phyloP scores from a whole-genome alignment of 2,888 invertebrate genomes.

The Parapristionchus giblindavisi region DNA sequence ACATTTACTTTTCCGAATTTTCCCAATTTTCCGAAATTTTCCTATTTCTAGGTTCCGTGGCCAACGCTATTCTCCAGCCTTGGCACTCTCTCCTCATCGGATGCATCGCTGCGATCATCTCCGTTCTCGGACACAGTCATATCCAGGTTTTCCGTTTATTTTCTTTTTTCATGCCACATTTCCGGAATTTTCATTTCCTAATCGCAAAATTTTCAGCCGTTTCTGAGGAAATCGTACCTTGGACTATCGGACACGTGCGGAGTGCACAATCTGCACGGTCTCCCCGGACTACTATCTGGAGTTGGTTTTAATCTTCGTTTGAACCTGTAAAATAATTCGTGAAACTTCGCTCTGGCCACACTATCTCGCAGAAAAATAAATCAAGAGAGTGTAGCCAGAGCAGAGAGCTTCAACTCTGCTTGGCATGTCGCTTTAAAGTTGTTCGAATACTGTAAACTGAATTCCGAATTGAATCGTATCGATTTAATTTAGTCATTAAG shows the following conservation, averaged over 20 bases:
- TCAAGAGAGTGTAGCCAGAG: too few species aligned
- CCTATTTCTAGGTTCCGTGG: constrained; percentile 63
- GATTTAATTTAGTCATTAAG: too few species aligned
- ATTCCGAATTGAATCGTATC: too few species aligned
- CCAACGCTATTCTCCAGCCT: constrained; percentile 71
- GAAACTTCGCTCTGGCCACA: too few species aligned
- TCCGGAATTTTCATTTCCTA: background rate
- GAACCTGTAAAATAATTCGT: too few species aligned
- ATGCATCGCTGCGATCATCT: constrained; percentile 62
- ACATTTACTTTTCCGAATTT: too few species aligned
- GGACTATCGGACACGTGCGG: constrained; percentile 88
- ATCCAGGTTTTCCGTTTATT: constrained; percentile 15
- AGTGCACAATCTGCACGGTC: constrained; percentile 93
- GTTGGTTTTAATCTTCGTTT: constrained; percentile 69
- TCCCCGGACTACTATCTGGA: constrained; percentile 89
- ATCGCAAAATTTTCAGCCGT: constrained; percentile 52
- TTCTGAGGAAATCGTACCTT: constrained; percentile 70
- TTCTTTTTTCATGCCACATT: constrained; percentile 72
- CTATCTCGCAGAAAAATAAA: too few species aligned
- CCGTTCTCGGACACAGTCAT: constrained; percentile 67
- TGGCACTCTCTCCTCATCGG: constrained; percentile 69
- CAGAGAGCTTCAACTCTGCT: too few species aligned
- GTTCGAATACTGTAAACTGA: too few species aligned
- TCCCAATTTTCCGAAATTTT: background rate
- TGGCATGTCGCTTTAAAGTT: too few species aligned